Base-by-base conservation (phyloP, 2,888 invertebrate species). In the Muscina levida region DNA sequence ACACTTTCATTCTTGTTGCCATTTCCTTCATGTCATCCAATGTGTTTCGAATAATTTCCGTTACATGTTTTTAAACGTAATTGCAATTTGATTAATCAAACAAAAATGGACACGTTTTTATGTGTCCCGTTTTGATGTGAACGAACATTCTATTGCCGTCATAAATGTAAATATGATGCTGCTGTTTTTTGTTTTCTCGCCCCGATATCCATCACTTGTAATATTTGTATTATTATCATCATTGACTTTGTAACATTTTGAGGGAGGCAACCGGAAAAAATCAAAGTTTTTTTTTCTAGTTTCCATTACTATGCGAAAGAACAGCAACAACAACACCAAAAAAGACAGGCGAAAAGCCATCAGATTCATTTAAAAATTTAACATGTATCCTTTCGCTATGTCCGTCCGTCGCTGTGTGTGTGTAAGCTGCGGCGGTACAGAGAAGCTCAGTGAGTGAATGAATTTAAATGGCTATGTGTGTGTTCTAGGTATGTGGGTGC, bases 221-320 rank as follows among this genome's bases (percentile, higher is more conserved):
- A 68, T 56, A 72, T 72, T 79, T 76, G 75, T 59, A 72, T 72
- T 75, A 75, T 72, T 56, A 74, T 75, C 79, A 73, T 71, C 73
- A 80, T 73, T 76, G 72, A 73, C 57, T 76, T 70, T 76, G 42
- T 56, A 70, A 31, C 72, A 56, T 53, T 31, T 13, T 57, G 48
- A 65, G 46, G n/a, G 15, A 59, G 22, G 24, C 5, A 26, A 53
- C 53, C n/a, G 22, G 1, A 42, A 19, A 42, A 62, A 39, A 42
- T 62, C 3, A 1, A 1, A 17, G 59, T 62, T 42, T 19, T 13
- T 22, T 62, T 42, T 42, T 62, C 19, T 17, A 10, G 39, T 22
- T 62, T 62, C 42, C 62, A 62, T 17, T 39, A 22, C 42, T 62
- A 39, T 62, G 59, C 59, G 42, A 17, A 57, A 57, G n/a, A 57